Evolutionary conservation across 2,113 vertebrate genomes (phyloP), one percentile per base, ranked within the genome.

Genomic region (Oophaga pumilio): DNA sequence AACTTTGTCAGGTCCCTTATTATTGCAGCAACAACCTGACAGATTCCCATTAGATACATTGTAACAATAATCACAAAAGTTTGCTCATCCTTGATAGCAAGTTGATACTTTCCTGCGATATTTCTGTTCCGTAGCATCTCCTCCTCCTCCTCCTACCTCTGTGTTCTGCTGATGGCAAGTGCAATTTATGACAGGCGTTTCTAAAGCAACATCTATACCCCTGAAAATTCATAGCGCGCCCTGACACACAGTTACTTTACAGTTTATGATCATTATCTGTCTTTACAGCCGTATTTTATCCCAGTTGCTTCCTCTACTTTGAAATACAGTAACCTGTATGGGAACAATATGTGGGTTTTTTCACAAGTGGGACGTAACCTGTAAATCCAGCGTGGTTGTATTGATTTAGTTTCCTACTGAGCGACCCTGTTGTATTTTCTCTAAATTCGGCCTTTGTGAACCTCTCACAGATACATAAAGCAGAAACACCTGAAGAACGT

Each of bases 231-330:
- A 85, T 76, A 76, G n/a, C 18, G 24, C 26, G 33, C 53, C 83
- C 69, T 22, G 83, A 71, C 76, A 74, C 56, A 56, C 66, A 13
- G 83, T 57, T 74, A 73, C 82, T 73, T 68, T 73, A 59, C 69
- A 15, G 60, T 74, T 85, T 74, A 74, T 43, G 53, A 85, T 85
- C 28, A 60, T 85, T 85, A 74, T 59, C 83, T 85, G 53, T 18
- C 69, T 73, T 53, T 28, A 10, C n/a, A 9, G n/a, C 53, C 8
- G 12, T 85, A 74, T 74, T 74, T 85, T 69, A 74, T 76, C 83
- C 9, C 73, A 24, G 73, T 28, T 52, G 52, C 18, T 57, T 50
- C 17, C 69, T 85, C 26, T 8, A 8, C 73, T 74, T 33, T 57
- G 49, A 43, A 43, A 85, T 85, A 59, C 24, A 43, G 8, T 8